These are phyloP conservation scores for Nansenia antarctica DNA, from an alignment of 2,113 vertebrate genomes.

Conservation along the genomic window DNA sequence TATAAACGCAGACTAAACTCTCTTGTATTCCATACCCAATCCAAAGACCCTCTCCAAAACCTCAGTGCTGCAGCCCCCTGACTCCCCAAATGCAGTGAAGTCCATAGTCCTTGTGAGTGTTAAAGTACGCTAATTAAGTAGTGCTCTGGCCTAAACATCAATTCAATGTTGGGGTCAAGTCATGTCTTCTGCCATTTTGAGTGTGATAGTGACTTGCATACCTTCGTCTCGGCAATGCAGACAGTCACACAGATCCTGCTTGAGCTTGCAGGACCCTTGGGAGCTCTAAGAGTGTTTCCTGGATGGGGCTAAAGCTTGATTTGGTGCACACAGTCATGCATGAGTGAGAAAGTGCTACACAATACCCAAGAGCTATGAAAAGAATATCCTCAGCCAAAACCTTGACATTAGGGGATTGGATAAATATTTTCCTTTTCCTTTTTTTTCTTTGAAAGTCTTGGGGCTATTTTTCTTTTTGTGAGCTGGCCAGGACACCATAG, in stretches of 20 bases:
- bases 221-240: constrained; percentile 19
- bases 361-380: constrained; percentile 46
- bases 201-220: constrained; percentile 12
- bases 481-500: constrained; percentile 4
- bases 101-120: neutral
- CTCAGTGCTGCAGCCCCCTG: neutral
- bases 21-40: neutral
- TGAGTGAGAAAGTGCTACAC: constrained; percentile 42
- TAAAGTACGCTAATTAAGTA: neutral
- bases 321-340: constrained; percentile 56
- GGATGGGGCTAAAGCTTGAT: constrained; percentile 38
- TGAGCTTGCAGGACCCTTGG: constrained; percentile 32
- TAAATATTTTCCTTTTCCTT: constrained; percentile 15
- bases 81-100: neutral
- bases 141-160: neutral
- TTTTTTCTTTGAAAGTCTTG: neutral
- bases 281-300: constrained; percentile 31
- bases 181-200: neutral
- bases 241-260: constrained; percentile 17
- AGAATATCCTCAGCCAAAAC: constrained; percentile 47
- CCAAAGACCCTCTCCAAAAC: neutral
- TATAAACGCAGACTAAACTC: neutral
- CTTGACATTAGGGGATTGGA: constrained; percentile 29
- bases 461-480: neutral
- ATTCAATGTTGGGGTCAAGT: neutral